Evolutionary conservation across 2,888 invertebrate genomes (phyloP).

Genomic region (Brachyptera risi): DNA sequence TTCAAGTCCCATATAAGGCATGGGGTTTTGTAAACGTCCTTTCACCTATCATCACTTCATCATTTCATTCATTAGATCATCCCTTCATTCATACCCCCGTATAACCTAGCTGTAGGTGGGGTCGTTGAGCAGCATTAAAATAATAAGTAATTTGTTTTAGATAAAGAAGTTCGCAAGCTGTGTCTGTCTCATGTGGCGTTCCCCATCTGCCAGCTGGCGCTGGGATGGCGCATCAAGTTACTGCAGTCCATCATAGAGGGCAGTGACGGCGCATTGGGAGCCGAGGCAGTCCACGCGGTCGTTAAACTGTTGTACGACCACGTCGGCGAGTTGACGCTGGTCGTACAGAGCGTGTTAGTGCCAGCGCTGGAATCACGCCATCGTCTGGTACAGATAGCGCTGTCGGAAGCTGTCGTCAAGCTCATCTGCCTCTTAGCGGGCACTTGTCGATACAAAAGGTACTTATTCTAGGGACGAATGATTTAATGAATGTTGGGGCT

Average conservation of each 20-base stretch:
- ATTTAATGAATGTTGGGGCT: too few species aligned
- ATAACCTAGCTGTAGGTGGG: too few species aligned
- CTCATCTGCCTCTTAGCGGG: slow-evolving; percentile 27
- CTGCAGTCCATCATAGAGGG: slow-evolving; percentile 37
- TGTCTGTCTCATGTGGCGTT: not conserved
- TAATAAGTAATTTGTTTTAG: too few species aligned
- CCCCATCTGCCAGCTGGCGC: not conserved
- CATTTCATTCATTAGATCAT: too few species aligned
- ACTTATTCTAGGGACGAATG: not conserved
- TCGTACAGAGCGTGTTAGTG: slow-evolving; percentile 39
- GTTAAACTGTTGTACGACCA: slow-evolving; percentile 34
- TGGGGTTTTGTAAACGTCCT: too few species aligned
- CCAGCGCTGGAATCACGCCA: slow-evolving; percentile 38
- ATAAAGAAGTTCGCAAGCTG: not conserved
- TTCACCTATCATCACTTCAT: too few species aligned
- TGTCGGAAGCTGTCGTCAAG: slow-evolving; percentile 39
- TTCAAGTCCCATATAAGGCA: too few species aligned
- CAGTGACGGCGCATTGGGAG: slow-evolving; percentile 37
- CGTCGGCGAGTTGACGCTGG: slow-evolving; percentile 35
- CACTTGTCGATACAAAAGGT: not conserved
- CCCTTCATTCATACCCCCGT: too few species aligned
- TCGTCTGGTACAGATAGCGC: slow-evolving; percentile 36
- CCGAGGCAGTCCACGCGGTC: slow-evolving; percentile 40
- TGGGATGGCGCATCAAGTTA: slow-evolving; percentile 36
- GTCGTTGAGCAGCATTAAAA: too few species aligned